phyloP scores from a whole-genome alignment of 2,797 vertebrate genomes.

The Cygnus olor region DNA sequence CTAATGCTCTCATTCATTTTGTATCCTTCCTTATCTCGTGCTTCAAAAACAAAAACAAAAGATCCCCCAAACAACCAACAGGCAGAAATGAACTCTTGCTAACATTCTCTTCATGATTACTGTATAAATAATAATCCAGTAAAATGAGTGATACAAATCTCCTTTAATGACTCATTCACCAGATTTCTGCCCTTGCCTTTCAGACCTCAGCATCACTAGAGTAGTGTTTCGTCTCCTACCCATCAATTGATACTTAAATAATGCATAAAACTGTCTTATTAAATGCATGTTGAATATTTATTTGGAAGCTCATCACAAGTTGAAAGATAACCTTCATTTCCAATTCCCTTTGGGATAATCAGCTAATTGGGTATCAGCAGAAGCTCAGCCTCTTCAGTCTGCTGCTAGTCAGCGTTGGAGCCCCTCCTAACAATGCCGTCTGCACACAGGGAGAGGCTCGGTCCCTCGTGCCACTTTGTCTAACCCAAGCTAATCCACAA shows the following conservation, averaged over 20 bases:
- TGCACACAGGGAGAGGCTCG: rapidly evolving
- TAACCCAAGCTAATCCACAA: background rate
- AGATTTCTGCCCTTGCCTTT: slow-evolving; percentile 50
- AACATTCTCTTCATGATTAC: background rate
- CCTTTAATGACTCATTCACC: slow-evolving; percentile 26
- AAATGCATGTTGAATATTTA: slow-evolving; percentile 73
- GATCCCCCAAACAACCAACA: background rate
- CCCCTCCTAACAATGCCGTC: background rate
- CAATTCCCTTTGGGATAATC: slow-evolving; percentile 77
- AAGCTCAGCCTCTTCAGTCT: slow-evolving; percentile 14
- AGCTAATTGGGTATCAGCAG: slow-evolving; percentile 71
- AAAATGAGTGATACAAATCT: slow-evolving; percentile 18
- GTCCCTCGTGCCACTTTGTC: background rate
- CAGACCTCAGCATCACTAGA: background rate
- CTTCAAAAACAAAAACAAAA: background rate
- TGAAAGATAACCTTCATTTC: slow-evolving; percentile 75
- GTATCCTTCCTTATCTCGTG: rapidly evolving
- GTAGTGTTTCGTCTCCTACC: background rate
- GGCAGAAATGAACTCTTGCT: background rate
- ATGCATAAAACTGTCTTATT: slow-evolving; percentile 74
- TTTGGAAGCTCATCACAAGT: slow-evolving; percentile 67
- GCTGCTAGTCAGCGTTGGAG: background rate
- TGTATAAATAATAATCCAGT: slow-evolving; percentile 36
- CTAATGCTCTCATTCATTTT: background rate
- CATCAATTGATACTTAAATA: slow-evolving; percentile 70